Evolutionary conservation across 1,140 invertebrate genomes (phyloP), one percentile per base, ranked within the genome.

Genomic region (Uloborus diversus): DNA sequence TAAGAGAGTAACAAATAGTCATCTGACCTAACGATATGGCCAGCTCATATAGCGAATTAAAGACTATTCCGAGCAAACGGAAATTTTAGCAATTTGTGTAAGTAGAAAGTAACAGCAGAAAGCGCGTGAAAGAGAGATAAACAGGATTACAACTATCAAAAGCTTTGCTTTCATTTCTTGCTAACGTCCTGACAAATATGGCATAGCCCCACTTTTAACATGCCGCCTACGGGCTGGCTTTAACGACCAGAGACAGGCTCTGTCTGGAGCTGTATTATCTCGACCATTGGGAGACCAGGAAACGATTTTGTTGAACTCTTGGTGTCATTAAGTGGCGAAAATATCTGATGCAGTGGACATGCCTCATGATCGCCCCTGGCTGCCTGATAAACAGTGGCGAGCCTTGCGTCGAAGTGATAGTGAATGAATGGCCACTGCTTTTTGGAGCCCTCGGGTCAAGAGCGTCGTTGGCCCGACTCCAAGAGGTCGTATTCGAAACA

Each of bases 21-120:
- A 73, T 73, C 37, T 61, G 27, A 42, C 49, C 61, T 73, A 73
- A 73, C 57, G 69, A 61, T 61, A 70, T 57, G 33, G 49, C 20
- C 42, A 68, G 27, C 65, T 65, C 62, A 25, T 65, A 42, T 20
- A 28, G 23, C 30, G 53, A 70, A 70, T 70, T 70, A 70, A 70
- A 70, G 68, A 53, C 30, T 56, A 23, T 28, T 30, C 25, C 27
- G 27, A 27, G 14, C 25, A 33, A 57, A 53, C 69, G 69, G 69
- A 73, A 73, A 73, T 73, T 73, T 73, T 49, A 49, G 69, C 69
- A 73, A 73, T 73, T 73, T 73, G 35, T 73, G 57, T 73, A 73
- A 73, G 69, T 61, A 61, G 56, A 73, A 61, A 70, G 51, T 57
- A 57, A 70, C 66, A 69, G 66, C 56, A 69, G 66, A 69, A 56